These are phyloP conservation scores for Sebastes trivittatus DNA, from an alignment of 2,797 vertebrate species.

Conservation along the genomic window DNA sequence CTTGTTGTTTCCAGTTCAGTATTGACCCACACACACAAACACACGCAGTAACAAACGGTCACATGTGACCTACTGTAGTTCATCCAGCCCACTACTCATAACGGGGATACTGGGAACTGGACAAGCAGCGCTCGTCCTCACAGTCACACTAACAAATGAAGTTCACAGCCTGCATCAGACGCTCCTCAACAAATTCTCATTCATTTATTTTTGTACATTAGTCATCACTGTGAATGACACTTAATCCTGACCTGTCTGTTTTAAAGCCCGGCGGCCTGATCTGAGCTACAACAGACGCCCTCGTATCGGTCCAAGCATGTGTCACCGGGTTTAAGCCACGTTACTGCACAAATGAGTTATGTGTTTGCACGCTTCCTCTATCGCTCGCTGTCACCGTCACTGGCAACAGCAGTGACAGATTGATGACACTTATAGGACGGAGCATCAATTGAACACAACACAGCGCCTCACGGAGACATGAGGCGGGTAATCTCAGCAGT, in stretches of 20 bases:
- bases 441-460: conserved; percentile 23
- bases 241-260: conserved; percentile 37
- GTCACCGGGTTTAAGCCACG: conserved; percentile 16
- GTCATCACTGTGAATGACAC: conserved; percentile 4
- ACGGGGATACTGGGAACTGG: conserved; percentile 3
- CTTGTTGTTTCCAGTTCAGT: conserved; percentile 62
- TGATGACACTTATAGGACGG: conserved; percentile 21
- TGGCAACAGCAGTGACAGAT: conserved; percentile 26
- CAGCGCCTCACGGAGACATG: background rate
- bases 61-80: conserved; percentile 54
- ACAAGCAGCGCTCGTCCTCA: background rate
- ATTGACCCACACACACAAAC: conserved; percentile 51
- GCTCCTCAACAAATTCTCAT: conserved; percentile 3
- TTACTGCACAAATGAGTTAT: conserved; percentile 45
- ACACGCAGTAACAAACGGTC: conserved; percentile 31
- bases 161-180: background rate
- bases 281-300: background rate
- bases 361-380: conserved; percentile 30
- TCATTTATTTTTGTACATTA: conserved; percentile 3
- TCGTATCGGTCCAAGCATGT: background rate
- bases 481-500: conserved; percentile 18
- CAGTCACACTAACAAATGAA: background rate
- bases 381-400: conserved; percentile 18
- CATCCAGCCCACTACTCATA: conserved; percentile 13
- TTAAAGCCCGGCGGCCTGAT: conserved; percentile 25